These are phyloP conservation scores for Drosophila seguyi DNA, from an alignment of 1,140 invertebrate genomes.

Conservation along the genomic window DNA sequence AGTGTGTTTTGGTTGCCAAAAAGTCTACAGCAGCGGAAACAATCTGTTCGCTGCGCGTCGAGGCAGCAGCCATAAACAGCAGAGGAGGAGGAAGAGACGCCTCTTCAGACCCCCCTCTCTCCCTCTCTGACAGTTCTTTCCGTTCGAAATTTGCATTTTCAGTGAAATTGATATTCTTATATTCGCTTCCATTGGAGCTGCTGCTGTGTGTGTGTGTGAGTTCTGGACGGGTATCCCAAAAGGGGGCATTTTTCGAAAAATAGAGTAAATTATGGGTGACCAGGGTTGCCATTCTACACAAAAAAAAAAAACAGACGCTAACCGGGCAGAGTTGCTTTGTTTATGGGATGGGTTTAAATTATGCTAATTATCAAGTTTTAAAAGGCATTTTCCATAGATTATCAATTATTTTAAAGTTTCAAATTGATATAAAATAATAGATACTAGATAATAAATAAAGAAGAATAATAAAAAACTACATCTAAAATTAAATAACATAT, in stretches of 20 bases:
- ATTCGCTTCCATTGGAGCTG: constrained; percentile 17
- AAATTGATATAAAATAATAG: background rate
- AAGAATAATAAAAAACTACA: too few species aligned
- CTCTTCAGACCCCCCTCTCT: background rate
- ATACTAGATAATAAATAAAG: too few species aligned
- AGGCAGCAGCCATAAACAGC: constrained; percentile 76
- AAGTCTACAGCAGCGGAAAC: constrained; percentile 76
- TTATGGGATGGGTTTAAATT: background rate
- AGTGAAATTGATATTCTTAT: constrained; percentile 75
- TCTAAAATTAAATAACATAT: too few species aligned
- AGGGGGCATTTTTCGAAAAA: constrained; percentile 43
- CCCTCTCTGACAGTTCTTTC: constrained; percentile 49
- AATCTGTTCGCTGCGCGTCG: constrained; percentile 75
- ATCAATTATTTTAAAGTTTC: background rate
- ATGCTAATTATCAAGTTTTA: background rate
- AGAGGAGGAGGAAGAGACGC: background rate
- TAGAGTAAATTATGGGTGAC: constrained; percentile 64
- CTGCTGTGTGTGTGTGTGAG: background rate
- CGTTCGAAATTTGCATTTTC: constrained; percentile 74
- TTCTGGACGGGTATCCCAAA: constrained; percentile 28
- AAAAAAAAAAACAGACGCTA: background rate
- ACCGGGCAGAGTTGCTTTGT: background rate
- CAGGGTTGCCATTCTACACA: constrained; percentile 28
- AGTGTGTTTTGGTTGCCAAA: constrained; percentile 54
- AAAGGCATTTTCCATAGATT: background rate